phyloP scores from a whole-genome alignment of 2,888 invertebrate species.

The Caenorhabditis imperialis region DNA sequence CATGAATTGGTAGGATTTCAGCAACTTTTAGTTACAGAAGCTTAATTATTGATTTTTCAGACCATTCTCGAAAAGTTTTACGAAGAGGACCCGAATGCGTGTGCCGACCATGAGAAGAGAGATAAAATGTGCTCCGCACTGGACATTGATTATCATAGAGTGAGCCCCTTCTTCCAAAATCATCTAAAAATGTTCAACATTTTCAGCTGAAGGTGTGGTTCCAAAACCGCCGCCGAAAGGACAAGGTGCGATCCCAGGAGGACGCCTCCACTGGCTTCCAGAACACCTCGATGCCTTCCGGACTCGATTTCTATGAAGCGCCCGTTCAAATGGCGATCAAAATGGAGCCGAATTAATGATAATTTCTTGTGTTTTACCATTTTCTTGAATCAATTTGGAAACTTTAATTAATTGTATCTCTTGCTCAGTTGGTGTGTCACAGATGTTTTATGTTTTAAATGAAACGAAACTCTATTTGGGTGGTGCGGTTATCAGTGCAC shows the following conservation, averaged over 20 bases:
- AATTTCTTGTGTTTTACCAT: too few relatives aligned
- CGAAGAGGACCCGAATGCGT: slow-evolving; percentile 62
- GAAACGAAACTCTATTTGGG: too few relatives aligned
- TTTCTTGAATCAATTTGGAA: too few relatives aligned
- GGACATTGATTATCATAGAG: slow-evolving; percentile 58
- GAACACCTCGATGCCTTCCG: too few relatives aligned
- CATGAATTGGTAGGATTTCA: slow-evolving; percentile 42
- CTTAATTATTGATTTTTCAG: slow-evolving; percentile 5
- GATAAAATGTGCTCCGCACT: slow-evolving; percentile 49
- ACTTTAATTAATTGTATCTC: too few relatives aligned
- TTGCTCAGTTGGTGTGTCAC: too few relatives aligned
- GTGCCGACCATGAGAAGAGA: slow-evolving; percentile 59
- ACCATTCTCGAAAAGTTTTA: slow-evolving; percentile 60
- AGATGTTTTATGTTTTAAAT: too few relatives aligned
- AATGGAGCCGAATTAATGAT: too few relatives aligned
- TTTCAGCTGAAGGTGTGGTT: slow-evolving; percentile 66
- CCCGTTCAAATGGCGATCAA: too few relatives aligned
- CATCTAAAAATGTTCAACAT: not conserved
- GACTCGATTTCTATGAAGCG: too few relatives aligned
- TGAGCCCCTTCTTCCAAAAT: slow-evolving; percentile 12
- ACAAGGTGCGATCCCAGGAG: slow-evolving; percentile 50
- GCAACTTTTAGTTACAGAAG: not conserved
- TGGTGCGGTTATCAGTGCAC: too few relatives aligned
- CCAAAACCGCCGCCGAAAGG: slow-evolving; percentile 64
- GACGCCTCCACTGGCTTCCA: slow-evolving; percentile 15